phyloP scores from a whole-genome alignment of 2,888 invertebrate genomes.

The Athalia rosae region DNA sequence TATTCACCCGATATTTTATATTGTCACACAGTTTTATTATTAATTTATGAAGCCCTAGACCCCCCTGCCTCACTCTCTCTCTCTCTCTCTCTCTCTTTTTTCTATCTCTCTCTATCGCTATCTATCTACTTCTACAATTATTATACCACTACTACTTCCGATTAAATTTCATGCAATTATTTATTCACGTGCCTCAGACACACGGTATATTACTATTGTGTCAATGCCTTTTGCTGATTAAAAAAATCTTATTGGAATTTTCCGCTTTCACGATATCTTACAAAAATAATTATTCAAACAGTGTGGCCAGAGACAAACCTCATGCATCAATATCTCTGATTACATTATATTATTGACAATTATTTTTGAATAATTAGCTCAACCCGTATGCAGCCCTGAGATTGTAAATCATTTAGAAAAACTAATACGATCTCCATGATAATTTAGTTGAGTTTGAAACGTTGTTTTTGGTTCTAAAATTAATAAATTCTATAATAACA shows the following conservation, averaged over 20 bases:
- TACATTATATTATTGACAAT: conserved; percentile 6
- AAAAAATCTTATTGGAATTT: conserved; percentile 18
- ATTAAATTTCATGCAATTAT: conserved; percentile 22
- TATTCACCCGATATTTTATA: not conserved
- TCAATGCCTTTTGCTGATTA: conserved; percentile 34
- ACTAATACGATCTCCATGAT: not conserved
- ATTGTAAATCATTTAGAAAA: too few species aligned
- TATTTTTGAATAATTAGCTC: not conserved
- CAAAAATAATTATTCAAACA: not conserved
- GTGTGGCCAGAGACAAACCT: not conserved
- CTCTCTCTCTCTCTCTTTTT: not conserved
- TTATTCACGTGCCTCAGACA: not conserved
- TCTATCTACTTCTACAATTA: not conserved
- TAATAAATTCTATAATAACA: too few species aligned
- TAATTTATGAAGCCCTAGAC: conserved; percentile 28
- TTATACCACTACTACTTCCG: not conserved
- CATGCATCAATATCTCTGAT: not conserved
- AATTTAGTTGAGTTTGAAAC: too few species aligned
- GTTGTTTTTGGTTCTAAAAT: too few species aligned
- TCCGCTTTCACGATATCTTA: conserved; percentile 28
- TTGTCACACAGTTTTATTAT: conserved; percentile 1
- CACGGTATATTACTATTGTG: not conserved
- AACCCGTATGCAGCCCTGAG: not conserved
- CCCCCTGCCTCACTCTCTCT: not conserved
- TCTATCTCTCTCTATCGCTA: not conserved